phyloP scores from a whole-genome alignment of 2,797 vertebrate species.

The Mormyrus hasselquistii region DNA sequence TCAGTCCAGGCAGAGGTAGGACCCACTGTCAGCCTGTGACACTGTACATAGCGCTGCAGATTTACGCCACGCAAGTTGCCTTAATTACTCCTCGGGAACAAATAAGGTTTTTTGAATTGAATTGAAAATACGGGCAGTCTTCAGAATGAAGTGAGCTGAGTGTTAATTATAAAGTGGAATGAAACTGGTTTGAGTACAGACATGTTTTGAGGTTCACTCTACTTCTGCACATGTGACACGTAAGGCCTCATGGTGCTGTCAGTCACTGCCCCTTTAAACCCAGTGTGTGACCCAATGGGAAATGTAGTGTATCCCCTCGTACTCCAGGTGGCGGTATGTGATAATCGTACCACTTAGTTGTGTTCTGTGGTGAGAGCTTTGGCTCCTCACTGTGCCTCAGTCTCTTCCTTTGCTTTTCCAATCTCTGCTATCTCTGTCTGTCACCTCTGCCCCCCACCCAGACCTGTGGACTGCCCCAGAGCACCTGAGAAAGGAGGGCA shows the following conservation, averaged over 20 bases:
- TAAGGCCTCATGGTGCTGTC: neutral
- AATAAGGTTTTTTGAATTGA: no score
- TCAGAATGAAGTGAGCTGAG: neutral
- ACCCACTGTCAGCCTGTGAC: neutral
- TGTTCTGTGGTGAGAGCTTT: neutral
- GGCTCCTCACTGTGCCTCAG: neutral
- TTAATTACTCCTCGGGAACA: no score
- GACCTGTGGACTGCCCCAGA: conserved; percentile 81
- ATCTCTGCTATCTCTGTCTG: neutral
- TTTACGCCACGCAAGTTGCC: neutral
- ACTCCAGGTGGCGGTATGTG: neutral
- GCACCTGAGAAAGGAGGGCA: conserved; percentile 70
- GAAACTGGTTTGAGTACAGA: neutral
- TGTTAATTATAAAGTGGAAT: neutral
- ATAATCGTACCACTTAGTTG: neutral
- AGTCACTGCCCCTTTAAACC: neutral
- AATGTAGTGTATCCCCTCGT: neutral
- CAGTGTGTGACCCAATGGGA: neutral
- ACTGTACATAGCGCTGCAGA: neutral
- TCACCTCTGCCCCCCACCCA: conserved; percentile 27
- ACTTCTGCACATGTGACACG: neutral
- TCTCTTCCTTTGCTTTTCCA: neutral
- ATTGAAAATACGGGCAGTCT: neutral
- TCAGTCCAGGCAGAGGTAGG: conserved; percentile 73
- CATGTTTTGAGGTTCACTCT: neutral